phyloP scores from a whole-genome alignment of 2,888 invertebrate genomes.

The Pollenia labialis region DNA sequence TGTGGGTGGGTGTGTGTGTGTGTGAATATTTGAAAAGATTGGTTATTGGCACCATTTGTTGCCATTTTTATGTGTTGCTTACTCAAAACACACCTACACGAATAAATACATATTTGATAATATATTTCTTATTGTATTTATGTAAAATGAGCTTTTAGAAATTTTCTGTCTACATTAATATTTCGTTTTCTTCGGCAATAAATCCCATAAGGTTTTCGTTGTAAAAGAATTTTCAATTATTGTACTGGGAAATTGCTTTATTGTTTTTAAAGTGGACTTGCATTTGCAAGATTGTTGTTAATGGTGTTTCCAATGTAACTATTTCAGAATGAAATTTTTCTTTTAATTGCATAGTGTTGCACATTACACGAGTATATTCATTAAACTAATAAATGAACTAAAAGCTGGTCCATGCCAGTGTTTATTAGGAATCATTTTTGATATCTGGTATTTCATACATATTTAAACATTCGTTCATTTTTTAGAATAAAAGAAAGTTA shows the following conservation, averaged over 20 bases:
- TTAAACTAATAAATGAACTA: no score
- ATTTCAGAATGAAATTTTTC: no score
- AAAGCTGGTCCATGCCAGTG: no score
- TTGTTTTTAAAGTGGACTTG: neutral
- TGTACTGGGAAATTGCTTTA: neutral
- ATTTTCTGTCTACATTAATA: slow-evolving; percentile 41
- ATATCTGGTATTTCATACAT: no score
- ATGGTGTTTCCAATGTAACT: no score
- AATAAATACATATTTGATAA: slow-evolving; percentile 31
- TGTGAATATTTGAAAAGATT: slow-evolving; percentile 59
- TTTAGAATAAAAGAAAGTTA: no score
- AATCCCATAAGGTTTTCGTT: slow-evolving; percentile 34
- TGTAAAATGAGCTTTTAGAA: slow-evolving; percentile 49
- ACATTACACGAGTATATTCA: neutral
- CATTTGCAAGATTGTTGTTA: neutral
- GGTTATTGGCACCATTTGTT: slow-evolving; percentile 73
- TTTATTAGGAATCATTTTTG: no score
- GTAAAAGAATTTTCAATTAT: slow-evolving; percentile 12
- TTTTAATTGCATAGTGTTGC: neutral
- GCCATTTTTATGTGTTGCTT: slow-evolving; percentile 65
- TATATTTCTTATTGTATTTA: slow-evolving; percentile 42
- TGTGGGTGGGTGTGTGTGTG: neutral
- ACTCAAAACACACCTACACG: neutral
- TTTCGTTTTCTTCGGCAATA: slow-evolving; percentile 31
- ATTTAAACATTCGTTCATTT: no score